Conservation (phyloP, 2,888 invertebrate genomes). For the Pheosia tremula region DNA sequence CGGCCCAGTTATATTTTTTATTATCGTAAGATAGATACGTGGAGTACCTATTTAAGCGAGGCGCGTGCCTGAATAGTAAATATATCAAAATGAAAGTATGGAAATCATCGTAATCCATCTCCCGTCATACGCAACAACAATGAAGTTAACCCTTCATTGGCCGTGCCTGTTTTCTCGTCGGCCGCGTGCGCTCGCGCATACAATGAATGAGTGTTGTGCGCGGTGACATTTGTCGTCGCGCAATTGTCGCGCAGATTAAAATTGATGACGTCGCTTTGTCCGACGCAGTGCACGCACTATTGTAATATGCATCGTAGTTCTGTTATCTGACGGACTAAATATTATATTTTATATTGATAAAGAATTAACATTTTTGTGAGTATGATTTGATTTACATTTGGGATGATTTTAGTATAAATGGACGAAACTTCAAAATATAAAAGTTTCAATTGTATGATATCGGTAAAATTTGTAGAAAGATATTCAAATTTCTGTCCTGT, state of each 20-base stretch:
- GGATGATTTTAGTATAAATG: no score
- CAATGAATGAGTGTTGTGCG: slow-evolving; percentile 78
- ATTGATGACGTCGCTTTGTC: slow-evolving; percentile 83
- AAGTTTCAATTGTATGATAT: no score
- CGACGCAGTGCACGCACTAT: slow-evolving; percentile 62
- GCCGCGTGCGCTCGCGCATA: slow-evolving; percentile 71
- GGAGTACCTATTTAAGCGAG: not conserved
- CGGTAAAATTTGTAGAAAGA: no score
- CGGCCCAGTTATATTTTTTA: no score
- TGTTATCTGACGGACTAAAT: slow-evolving; percentile 64
- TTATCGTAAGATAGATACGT: not conserved
- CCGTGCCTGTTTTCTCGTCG: slow-evolving; percentile 59
- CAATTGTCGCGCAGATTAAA: slow-evolving; percentile 83
- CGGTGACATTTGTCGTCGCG: slow-evolving; percentile 83
- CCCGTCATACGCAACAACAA: slow-evolving; percentile 63
- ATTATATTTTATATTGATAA: slow-evolving; percentile 55
- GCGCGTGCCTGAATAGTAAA: not conserved
- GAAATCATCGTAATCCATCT: slow-evolving; percentile 62
- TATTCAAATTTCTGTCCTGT: no score
- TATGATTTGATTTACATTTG: no score
- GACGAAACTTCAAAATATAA: no score
- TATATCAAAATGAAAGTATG: slow-evolving; percentile 13
- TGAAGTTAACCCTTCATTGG: slow-evolving; percentile 81
- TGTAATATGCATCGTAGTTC: slow-evolving; percentile 55
- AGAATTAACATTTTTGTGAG: no score